A percentile compares a stretch with the other conserved stretches of the same genome.
Conservation (phyloP, 2,113 vertebrate genomes). For the Nothobranchius furzeri region DNA sequence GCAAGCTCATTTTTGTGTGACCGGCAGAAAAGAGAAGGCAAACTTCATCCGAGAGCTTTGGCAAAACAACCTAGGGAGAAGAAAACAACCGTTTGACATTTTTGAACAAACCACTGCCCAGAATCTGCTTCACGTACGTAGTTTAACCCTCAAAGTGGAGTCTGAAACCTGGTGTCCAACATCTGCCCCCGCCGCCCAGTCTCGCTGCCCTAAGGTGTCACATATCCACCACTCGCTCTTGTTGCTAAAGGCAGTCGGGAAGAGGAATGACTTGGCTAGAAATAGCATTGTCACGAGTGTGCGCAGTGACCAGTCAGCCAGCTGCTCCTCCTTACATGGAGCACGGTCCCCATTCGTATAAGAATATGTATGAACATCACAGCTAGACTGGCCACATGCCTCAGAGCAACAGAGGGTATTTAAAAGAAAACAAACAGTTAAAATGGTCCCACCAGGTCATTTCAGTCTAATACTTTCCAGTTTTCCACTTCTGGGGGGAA, state of each 20-base stretch:
- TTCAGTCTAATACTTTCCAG: too few species aligned
- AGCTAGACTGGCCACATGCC: constrained; percentile 7
- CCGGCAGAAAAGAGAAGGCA: too few species aligned
- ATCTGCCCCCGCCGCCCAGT: constrained; percentile 33
- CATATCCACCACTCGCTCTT: constrained; percentile 60
- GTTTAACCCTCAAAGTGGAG: constrained; percentile 13
- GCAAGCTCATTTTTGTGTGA: neutral
- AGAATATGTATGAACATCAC: constrained; percentile 31
- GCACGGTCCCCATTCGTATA: constrained; percentile 28
- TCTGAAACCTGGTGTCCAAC: constrained; percentile 20
- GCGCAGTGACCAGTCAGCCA: constrained; percentile 58
- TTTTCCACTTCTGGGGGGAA: too few species aligned
- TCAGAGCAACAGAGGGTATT: neutral
- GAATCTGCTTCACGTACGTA: constrained; percentile 19
- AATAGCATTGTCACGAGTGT: constrained; percentile 75
- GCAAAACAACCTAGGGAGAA: too few species aligned
- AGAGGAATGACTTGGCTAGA: constrained; percentile 70
- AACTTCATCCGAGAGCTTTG: too few species aligned
- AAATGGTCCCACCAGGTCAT: too few species aligned
- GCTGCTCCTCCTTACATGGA: constrained; percentile 76
- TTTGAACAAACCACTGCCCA: neutral
- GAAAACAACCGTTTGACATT: neutral
- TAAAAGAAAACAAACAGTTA: too few species aligned
- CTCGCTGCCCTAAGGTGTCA: constrained; percentile 64
- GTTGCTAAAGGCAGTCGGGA: constrained; percentile 63